Evolutionary conservation across 1,140 invertebrate species (phyloP).

Genomic region (Leucophenga varia): DNA sequence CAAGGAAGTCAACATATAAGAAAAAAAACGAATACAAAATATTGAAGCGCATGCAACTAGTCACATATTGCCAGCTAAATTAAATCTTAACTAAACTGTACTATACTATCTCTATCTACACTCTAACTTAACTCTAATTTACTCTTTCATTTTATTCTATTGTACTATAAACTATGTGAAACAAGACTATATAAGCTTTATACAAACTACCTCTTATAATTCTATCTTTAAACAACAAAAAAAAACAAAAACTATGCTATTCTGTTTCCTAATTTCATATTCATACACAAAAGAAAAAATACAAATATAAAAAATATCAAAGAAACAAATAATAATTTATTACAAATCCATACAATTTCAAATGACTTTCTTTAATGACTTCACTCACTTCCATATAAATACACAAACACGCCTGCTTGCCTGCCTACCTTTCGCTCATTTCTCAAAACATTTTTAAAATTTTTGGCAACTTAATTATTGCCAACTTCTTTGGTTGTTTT

Average conservation of each 20-base stretch:
- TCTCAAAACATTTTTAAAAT: constrained; percentile 23
- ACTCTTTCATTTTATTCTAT: constrained; percentile 19
- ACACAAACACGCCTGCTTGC: constrained; percentile 16
- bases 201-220: constrained; percentile 24
- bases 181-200: constrained; percentile 4
- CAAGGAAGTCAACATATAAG: too few species aligned
- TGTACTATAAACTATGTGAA: constrained; percentile 13
- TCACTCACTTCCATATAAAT: too few species aligned
- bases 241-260: constrained; percentile 21
- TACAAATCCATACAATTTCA: too few species aligned
- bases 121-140: constrained; percentile 2
- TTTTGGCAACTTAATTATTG: constrained; percentile 13
- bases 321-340: constrained; percentile 54
- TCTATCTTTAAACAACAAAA: constrained; percentile 16
- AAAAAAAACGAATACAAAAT: constrained; percentile 19
- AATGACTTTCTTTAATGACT: too few species aligned
- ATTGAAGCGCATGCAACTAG: constrained; percentile 49
- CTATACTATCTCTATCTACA: constrained; percentile 27
- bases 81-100: constrained; percentile 23
- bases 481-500: too few species aligned
- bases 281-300: constrained; percentile 36
- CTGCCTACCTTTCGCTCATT: constrained; percentile 9
- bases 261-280: constrained; percentile 21
- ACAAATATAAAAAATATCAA: constrained; percentile 37
- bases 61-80: constrained; percentile 38